These are phyloP conservation scores for Lepisosteus oculatus DNA, from an alignment of 2,113 vertebrate species.

Conservation along the genomic window DNA sequence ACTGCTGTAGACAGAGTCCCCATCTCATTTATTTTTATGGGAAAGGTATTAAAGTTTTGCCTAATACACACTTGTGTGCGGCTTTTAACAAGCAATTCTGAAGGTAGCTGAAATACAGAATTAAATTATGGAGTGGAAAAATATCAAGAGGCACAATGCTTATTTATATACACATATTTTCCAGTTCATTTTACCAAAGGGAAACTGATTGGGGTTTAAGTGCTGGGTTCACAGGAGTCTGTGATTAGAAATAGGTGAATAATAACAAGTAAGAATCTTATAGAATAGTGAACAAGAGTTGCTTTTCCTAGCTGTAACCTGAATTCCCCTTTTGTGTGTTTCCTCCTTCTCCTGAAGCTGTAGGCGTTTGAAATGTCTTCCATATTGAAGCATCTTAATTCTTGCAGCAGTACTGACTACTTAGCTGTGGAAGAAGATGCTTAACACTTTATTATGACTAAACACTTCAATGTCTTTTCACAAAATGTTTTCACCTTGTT, in stretches of 20 bases:
- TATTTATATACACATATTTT: slow-evolving; percentile 25
- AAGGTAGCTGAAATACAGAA: slow-evolving; percentile 26
- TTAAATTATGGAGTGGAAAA: slow-evolving; percentile 22
- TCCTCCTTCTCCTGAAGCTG: background rate
- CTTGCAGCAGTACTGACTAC: too few species aligned
- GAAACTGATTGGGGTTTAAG: too few species aligned
- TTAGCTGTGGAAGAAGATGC: too few species aligned
- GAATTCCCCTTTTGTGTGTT: background rate
- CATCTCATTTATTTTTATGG: slow-evolving; percentile 64
- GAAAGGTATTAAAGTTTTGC: slow-evolving; percentile 59
- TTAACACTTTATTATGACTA: too few species aligned
- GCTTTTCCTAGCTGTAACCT: background rate
- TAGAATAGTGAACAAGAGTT: background rate
- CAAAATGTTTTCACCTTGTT: too few species aligned
- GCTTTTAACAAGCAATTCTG: slow-evolving; percentile 39
- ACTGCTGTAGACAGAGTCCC: slow-evolving; percentile 53
- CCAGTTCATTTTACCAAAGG: slow-evolving; percentile 14
- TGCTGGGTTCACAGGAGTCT: too few species aligned
- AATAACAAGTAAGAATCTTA: background rate
- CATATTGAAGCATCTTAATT: too few species aligned
- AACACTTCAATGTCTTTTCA: too few species aligned
- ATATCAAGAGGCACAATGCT: slow-evolving; percentile 1
- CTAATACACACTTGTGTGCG: slow-evolving; percentile 20
- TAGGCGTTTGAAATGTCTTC: too few species aligned
- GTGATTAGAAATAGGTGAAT: too few species aligned